These are phyloP conservation scores for Eolophus roseicapilla DNA, from an alignment of 2,113 vertebrate species.

Conservation along the genomic window DNA sequence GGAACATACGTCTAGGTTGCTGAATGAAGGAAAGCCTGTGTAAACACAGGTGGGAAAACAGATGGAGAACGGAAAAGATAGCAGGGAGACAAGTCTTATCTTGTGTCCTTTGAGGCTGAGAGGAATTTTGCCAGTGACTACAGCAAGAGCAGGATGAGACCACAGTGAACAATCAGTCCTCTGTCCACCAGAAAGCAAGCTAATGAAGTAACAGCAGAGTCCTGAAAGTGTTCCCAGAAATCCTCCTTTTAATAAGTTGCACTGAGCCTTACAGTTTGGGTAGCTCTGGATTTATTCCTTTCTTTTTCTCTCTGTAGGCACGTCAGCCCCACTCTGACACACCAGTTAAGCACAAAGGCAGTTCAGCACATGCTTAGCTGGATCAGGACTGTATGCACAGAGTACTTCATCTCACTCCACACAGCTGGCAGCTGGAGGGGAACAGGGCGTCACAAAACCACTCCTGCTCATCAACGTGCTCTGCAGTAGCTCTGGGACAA, in stretches of 20 bases:
- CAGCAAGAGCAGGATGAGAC: background rate
- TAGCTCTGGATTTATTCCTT: background rate
- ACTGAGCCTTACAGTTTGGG: background rate
- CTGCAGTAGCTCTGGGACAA: background rate
- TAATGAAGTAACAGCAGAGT: slow-evolving; percentile 11
- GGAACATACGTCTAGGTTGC: background rate
- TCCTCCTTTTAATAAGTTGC: background rate
- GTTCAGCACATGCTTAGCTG: background rate
- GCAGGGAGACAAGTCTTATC: slow-evolving; percentile 12
- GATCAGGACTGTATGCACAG: background rate
- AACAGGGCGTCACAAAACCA: background rate
- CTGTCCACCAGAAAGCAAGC: slow-evolving; percentile 5
- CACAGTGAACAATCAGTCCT: slow-evolving; percentile 19
- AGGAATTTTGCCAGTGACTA: slow-evolving; percentile 13
- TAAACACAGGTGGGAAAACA: slow-evolving; percentile 59
- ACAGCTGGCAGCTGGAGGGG: background rate
- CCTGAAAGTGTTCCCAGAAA: background rate
- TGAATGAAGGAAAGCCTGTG: slow-evolving; percentile 28
- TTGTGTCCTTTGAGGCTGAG: background rate
- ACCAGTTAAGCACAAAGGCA: background rate
- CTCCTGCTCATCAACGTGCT: background rate
- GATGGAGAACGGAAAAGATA: slow-evolving; percentile 28
- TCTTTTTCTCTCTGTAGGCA: background rate
- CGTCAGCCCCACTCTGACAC: background rate
- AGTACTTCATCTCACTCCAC: background rate